Evolutionary conservation across 30 jellyfish, hydroid and myxozoan genomes (phyloP).

Genomic region (Mastigias papua): DNA sequence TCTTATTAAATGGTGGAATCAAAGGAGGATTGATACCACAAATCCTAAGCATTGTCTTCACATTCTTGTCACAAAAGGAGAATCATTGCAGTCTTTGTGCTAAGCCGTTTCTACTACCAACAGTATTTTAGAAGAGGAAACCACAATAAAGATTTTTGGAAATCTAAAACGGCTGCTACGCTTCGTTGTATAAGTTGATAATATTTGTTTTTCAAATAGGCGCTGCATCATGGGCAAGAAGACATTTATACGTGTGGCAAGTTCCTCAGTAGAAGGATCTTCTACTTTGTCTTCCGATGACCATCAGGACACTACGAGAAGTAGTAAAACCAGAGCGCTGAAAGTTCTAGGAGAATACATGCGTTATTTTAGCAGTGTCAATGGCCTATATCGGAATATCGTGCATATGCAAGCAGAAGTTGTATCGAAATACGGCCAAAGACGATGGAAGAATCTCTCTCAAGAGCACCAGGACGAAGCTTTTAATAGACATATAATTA

Average conservation of each 20-base stretch:
- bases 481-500: conserved; percentile 29
- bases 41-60: conserved; percentile 27
- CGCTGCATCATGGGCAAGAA: conserved; percentile 53
- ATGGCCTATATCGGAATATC: conserved; percentile 54
- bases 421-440: conserved; percentile 38
- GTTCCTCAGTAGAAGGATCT: conserved; percentile 5
- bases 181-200: conserved; percentile 2
- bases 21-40: conserved; percentile 47
- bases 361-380: conserved; percentile 63
- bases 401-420: conserved; percentile 63
- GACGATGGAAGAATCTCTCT: conserved; percentile 49
- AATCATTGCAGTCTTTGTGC: conserved; percentile 21
- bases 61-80: conserved; percentile 59
- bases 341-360: conserved; percentile 56
- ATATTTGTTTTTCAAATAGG: conserved; percentile 1
- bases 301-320: conserved; percentile 8
- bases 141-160: conserved; percentile 73
- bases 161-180: conserved; percentile 33
- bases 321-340: conserved; percentile 49
- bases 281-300: not conserved
- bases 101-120: conserved; percentile 15
- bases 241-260: conserved; percentile 23
- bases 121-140: conserved; percentile 29
- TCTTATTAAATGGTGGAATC: conserved; percentile 40
- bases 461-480: conserved; percentile 51